phyloP scores from a whole-genome alignment of 2,113 vertebrate species.

The Eretmochelys imbricata region DNA sequence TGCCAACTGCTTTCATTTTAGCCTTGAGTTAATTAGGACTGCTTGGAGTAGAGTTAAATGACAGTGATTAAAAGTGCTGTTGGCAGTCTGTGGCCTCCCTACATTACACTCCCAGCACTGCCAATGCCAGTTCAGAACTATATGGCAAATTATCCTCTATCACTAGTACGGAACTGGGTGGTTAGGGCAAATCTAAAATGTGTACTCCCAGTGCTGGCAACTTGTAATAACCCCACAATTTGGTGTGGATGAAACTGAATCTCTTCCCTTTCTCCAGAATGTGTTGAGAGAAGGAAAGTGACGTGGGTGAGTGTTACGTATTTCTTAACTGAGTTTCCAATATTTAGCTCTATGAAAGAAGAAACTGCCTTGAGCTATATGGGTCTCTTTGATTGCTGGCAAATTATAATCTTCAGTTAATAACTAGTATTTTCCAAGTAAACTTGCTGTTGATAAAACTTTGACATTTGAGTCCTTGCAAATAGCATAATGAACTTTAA shows the following conservation, averaged over 20 bases:
- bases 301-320: background rate
- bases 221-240: background rate
- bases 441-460: background rate
- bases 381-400: background rate
- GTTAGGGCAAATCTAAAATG: background rate
- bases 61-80: background rate
- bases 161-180: background rate
- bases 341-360: background rate
- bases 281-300: background rate
- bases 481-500: conserved; percentile 16
- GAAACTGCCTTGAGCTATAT: background rate
- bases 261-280: background rate
- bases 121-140: background rate
- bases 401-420: conserved; percentile 17
- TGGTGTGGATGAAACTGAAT: background rate
- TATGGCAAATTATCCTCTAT: background rate
- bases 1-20: background rate
- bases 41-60: background rate
- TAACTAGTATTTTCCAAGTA: conserved; percentile 22
- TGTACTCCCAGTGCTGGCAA: background rate
- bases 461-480: background rate
- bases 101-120: background rate
- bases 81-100: background rate
- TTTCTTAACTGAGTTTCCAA: background rate
- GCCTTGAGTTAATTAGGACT: background rate